phyloP scores from a whole-genome alignment of 1,140 invertebrate genomes.

The Papilio helenus region DNA sequence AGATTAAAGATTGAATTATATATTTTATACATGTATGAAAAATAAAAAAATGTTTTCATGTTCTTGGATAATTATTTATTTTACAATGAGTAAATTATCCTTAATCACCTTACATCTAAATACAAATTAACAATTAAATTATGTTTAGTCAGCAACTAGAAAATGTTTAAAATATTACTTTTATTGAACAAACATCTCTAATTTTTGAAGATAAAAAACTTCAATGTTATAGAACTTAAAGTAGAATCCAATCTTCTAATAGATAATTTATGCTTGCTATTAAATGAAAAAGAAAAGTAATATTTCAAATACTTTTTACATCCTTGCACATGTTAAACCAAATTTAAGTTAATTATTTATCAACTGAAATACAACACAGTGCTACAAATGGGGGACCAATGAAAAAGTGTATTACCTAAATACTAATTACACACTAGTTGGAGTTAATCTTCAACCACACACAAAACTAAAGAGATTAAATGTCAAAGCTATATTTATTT shows the following conservation, averaged over 20 bases:
- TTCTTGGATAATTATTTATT: conserved; percentile 42
- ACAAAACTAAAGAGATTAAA: conserved; percentile 18
- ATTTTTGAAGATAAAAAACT: neutral
- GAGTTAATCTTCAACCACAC: neutral
- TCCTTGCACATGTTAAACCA: neutral
- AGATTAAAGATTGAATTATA: conserved; percentile 30
- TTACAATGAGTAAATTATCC: conserved; percentile 24
- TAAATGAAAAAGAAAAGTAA: neutral
- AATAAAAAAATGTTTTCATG: conserved; percentile 37
- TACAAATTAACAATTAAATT: conserved; percentile 1
- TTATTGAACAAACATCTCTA: neutral
- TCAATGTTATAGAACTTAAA: neutral
- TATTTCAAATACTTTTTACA: neutral
- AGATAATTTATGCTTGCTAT: neutral
- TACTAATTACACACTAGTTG: conserved; percentile 6
- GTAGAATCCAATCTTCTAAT: neutral
- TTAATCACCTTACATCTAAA: conserved; percentile 7
- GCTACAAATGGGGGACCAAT: neutral
- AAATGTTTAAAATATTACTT: neutral
- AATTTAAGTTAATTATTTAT: neutral
- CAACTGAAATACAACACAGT: neutral
- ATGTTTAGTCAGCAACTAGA: neutral
- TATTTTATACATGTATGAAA: conserved; percentile 41
- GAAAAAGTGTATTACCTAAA: neutral
- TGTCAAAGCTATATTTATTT: neutral